Conservation (phyloP, 2,888 invertebrate genomes). For the Tromatobia lineatoria region DNA sequence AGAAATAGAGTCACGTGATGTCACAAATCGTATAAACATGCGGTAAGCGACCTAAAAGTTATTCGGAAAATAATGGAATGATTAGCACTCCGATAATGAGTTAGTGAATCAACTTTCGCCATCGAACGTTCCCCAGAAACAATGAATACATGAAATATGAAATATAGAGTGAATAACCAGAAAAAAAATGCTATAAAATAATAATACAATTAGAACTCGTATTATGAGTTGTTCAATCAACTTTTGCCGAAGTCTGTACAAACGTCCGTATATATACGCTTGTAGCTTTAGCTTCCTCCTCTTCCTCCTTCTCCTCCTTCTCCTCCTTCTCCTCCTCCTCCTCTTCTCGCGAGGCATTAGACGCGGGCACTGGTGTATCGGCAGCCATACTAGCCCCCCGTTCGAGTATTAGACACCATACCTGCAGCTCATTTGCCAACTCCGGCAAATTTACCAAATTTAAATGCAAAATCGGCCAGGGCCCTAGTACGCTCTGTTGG, state of each 20-base stretch:
- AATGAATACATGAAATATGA: too few relatives aligned
- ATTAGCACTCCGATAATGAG: too few relatives aligned
- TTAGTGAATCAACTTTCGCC: too few relatives aligned
- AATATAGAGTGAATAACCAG: background rate
- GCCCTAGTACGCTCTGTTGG: constrained; percentile 70
- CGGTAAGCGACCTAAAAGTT: too few relatives aligned
- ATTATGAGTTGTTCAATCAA: background rate
- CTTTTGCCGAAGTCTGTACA: constrained; percentile 68
- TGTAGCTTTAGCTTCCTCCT: constrained; percentile 51
- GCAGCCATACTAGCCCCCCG: constrained; percentile 73
- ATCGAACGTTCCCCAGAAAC: too few relatives aligned
- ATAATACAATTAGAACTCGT: background rate
- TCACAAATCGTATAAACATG: too few relatives aligned
- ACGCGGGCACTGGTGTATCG: constrained; percentile 77
- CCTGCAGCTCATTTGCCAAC: constrained; percentile 85
- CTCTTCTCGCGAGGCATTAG: constrained; percentile 79
- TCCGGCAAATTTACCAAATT: constrained; percentile 84
- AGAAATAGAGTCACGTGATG: too few relatives aligned
- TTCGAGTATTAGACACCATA: constrained; percentile 81
- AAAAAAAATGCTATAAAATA: background rate
- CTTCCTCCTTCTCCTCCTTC: constrained; percentile 44
- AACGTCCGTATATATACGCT: constrained; percentile 52
- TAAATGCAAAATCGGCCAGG: constrained; percentile 84
- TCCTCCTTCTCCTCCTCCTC: constrained; percentile 55
- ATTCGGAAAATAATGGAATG: too few relatives aligned